A percentile compares a stretch with the other conserved stretches of the same genome.
phyloP scores from a whole-genome alignment of 2,797 vertebrate genomes.

The Coregonus sp. region DNA sequence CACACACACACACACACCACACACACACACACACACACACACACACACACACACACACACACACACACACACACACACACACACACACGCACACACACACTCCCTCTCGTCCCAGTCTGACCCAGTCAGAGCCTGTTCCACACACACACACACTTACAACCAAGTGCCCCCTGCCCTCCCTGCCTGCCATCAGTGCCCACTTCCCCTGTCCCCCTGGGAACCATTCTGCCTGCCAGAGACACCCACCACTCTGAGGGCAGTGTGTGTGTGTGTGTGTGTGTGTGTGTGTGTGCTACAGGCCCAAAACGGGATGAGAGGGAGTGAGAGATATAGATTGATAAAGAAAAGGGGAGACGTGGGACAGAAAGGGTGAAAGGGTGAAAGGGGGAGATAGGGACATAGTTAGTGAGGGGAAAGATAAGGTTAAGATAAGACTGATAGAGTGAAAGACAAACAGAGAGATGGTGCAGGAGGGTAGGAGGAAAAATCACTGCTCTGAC shows the following conservation, averaged over 20 bases:
- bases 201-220: slow-evolving; percentile 20
- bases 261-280: background rate
- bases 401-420: too few relatives aligned
- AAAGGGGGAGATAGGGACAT: background rate
- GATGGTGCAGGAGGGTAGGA: background rate
- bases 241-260: slow-evolving; percentile 28
- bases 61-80: too few relatives aligned
- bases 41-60: slow-evolving; percentile 1
- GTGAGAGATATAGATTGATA: background rate
- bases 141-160: background rate
- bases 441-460: background rate
- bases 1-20: slow-evolving; percentile 5
- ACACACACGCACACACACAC: background rate
- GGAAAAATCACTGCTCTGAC: background rate
- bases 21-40: slow-evolving; percentile 22
- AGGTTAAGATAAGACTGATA: too few relatives aligned
- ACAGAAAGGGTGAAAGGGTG: too few relatives aligned
- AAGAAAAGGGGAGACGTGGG: background rate
- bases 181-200: background rate
- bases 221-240: slow-evolving; percentile 19
- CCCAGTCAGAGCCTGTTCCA: too few relatives aligned
- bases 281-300: slow-evolving; percentile 2
- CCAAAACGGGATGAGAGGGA: background rate
- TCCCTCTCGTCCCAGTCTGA: too few relatives aligned
- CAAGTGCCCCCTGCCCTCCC: slow-evolving; percentile 3